Conservation (phyloP, 2,888 invertebrate species). For the Cheiracanthium punctorium region DNA sequence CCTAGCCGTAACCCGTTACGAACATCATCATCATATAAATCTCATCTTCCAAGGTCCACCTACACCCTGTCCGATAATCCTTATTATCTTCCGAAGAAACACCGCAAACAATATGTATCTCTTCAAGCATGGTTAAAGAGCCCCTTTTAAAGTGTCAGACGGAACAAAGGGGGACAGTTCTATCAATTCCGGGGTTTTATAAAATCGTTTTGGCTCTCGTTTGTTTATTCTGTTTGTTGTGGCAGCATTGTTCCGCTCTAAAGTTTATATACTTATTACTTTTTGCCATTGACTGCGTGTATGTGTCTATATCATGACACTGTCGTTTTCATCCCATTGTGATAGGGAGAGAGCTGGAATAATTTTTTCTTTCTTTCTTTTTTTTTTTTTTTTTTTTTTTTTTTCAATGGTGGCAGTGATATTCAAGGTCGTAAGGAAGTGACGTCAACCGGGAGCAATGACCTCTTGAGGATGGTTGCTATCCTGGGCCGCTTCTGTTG, state of each 20-base stretch:
- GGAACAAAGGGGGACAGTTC: neutral
- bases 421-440: slow-evolving; percentile 66
- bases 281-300: too few species aligned
- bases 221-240: slow-evolving; percentile 22
- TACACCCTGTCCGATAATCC: too few species aligned
- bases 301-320: slow-evolving; percentile 32
- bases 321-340: slow-evolving; percentile 62
- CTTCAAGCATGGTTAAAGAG: neutral
- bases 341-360: neutral
- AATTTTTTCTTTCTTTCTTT: too few species aligned
- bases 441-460: slow-evolving; percentile 43
- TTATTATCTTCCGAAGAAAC: too few species aligned
- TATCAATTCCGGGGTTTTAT: neutral
- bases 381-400: too few species aligned
- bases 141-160: neutral
- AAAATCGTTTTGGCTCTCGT: slow-evolving; percentile 2
- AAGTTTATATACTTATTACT: slow-evolving; percentile 44
- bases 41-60: too few species aligned
- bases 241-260: slow-evolving; percentile 47
- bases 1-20: too few species aligned
- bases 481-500: too few species aligned
- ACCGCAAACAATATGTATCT: neutral
- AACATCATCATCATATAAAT: too few species aligned
- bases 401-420: slow-evolving; percentile 19
- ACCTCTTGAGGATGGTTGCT: neutral